A percentile compares a stretch with the other conserved stretches of the same genome.
Conservation (phyloP, 2,113 vertebrate genomes). For the Apus apus region DNA sequence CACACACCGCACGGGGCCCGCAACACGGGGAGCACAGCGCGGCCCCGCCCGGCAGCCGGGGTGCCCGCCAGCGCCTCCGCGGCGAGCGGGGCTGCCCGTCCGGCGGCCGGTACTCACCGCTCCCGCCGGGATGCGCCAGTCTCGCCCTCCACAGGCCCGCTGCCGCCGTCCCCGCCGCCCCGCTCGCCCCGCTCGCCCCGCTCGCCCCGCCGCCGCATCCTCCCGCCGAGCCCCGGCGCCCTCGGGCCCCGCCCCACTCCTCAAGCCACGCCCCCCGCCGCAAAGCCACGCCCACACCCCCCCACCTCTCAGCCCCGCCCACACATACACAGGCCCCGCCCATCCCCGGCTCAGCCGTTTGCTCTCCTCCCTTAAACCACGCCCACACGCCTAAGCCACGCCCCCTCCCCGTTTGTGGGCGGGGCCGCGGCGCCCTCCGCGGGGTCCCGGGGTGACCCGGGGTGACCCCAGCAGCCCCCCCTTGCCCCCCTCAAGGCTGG, state of each 20-base stretch:
- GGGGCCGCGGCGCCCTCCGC: background rate
- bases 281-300: too few relatives aligned
- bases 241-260: background rate
- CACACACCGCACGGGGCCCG: background rate
- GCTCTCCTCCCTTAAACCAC: too few relatives aligned
- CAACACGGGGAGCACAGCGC: background rate
- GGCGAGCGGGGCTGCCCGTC: background rate
- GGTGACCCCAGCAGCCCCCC: too few relatives aligned
- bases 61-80: background rate
- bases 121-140: background rate
- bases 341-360: too few relatives aligned
- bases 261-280: too few relatives aligned
- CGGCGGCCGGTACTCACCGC: background rate
- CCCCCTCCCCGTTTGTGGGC: background rate
- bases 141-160: background rate
- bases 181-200: background rate
- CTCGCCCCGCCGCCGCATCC: background rate
- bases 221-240: too few relatives aligned
- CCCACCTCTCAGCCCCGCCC: too few relatives aligned
- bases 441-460: too few relatives aligned
- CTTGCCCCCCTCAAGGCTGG: background rate
- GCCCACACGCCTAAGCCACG: too few relatives aligned
- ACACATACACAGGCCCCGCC: too few relatives aligned
- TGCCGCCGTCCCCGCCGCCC: background rate
- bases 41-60: background rate